Evolutionary conservation across 23 tunicate species (phyloP).

Genomic region (Halocynthia aurantium): DNA sequence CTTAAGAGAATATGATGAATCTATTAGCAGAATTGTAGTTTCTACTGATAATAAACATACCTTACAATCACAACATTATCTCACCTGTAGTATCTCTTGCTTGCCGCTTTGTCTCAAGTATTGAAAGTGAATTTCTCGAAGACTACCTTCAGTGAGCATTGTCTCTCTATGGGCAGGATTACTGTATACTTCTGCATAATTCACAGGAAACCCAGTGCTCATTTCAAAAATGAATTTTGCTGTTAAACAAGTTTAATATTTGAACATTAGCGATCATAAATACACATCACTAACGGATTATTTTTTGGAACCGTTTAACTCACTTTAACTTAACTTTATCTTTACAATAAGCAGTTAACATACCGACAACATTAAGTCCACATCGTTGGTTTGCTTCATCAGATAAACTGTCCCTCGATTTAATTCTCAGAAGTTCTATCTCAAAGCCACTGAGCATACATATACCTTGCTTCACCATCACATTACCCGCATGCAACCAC

Average conservation of each 20-base stretch:
- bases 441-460: conserved; percentile 17
- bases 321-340: background rate
- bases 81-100: conserved; percentile 16
- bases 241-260: background rate
- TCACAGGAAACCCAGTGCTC: conserved; percentile 27
- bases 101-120: background rate
- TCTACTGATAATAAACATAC: background rate
- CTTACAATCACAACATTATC: background rate
- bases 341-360: conserved; percentile 1
- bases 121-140: conserved; percentile 19
- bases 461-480: background rate
- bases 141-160: background rate
- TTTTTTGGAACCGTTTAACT: background rate
- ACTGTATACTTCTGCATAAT: background rate
- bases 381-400: background rate
- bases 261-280: too few relatives aligned
- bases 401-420: background rate
- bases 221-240: conserved; percentile 19
- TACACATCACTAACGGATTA: background rate
- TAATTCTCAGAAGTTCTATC: conserved; percentile 4
- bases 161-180: conserved; percentile 3
- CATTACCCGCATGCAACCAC: conserved; percentile 23
- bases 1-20: background rate
- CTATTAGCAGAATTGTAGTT: background rate
- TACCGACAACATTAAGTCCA: conserved; percentile 11